A percentile compares a stretch with the other conserved stretches of the same genome.
phyloP scores from a whole-genome alignment of 2,797 vertebrate species.

The Momotus momota region DNA sequence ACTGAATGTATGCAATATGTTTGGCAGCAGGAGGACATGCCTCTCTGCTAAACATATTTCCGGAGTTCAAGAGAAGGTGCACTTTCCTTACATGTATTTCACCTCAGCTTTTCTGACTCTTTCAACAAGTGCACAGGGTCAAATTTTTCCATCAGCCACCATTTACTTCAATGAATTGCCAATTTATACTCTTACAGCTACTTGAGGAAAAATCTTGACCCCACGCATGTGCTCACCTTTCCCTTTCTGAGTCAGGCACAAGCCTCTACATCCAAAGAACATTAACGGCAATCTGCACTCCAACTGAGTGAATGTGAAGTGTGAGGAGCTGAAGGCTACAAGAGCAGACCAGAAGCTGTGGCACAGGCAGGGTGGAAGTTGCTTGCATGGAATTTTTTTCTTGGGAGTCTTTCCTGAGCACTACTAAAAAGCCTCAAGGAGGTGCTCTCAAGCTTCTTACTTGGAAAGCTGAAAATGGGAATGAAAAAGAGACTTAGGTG shows the following conservation, averaged over 20 bases:
- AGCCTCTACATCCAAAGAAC: not conserved
- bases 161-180: not conserved
- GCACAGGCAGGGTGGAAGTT: not conserved
- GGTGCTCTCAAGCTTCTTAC: not conserved
- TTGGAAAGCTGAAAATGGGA: not conserved
- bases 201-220: not conserved
- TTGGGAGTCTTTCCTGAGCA: not conserved
- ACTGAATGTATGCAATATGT: not conserved
- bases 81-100: not conserved
- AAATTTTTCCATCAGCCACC: not conserved
- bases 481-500: not conserved
- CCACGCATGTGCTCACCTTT: not conserved
- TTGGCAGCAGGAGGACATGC: not conserved
- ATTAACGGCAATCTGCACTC: not conserved
- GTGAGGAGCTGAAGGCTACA: not conserved
- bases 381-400: not conserved
- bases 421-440: not conserved
- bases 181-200: not conserved
- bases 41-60: not conserved
- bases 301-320: not conserved
- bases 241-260: not conserved
- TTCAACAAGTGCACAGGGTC: not conserved
- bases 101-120: not conserved
- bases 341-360: not conserved
- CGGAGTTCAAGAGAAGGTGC: not conserved